These are phyloP conservation scores for Actinostola sp. DNA, from an alignment of 92 coral and sea anemone species.

Conservation along the genomic window DNA sequence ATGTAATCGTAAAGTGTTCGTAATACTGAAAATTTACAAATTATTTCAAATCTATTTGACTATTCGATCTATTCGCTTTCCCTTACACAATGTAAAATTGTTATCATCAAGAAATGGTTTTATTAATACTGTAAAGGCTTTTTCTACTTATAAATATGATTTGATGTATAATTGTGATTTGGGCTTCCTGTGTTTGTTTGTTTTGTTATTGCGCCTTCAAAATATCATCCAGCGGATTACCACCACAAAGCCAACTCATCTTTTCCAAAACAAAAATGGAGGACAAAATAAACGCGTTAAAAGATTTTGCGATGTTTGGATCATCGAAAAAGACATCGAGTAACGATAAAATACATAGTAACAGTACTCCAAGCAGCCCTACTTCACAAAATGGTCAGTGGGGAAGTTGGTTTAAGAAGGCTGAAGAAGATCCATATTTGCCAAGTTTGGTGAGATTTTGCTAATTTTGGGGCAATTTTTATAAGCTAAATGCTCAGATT, in stretches of 20 bases:
- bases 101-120: no score
- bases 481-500: no score
- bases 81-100: no score
- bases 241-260: constrained; percentile 31
- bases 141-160: neutral
- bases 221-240: constrained; percentile 10
- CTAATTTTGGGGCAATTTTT: no score
- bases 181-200: constrained; percentile 19
- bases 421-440: constrained; percentile 78
- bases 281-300: constrained; percentile 82
- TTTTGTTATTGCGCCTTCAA: constrained; percentile 31
- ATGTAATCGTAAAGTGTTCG: constrained; percentile 4
- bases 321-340: constrained; percentile 60
- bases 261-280: constrained; percentile 41
- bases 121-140: neutral
- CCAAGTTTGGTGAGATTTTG: constrained; percentile 83
- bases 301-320: constrained; percentile 77
- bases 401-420: constrained; percentile 78
- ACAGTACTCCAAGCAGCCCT: constrained; percentile 27
- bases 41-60: no score
- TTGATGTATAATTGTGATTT: constrained; percentile 9
- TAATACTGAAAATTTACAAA: no score
- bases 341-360: constrained; percentile 13
- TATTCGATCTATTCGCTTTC: no score
- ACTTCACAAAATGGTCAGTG: constrained; percentile 72